Base-by-base conservation (phyloP, 2,113 vertebrate genomes). In the Meles meles region DNA sequence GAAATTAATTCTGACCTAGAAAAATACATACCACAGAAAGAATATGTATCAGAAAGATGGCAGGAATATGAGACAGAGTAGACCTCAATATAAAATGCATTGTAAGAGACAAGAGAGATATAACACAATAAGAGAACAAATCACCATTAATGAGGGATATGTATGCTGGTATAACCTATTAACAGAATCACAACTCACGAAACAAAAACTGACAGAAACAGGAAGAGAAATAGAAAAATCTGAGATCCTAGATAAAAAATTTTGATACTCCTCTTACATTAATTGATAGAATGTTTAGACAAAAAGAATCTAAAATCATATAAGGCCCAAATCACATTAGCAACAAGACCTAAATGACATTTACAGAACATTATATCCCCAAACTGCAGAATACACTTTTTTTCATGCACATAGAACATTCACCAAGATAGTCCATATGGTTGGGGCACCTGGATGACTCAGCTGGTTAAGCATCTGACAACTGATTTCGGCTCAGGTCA, bases 241-340 rank as follows among this genome's bases (percentile, higher is more conserved):
- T 55, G 42, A 57, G 34, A 84, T 20, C 20, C 39, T 7, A 52
- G 27, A 52, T 23, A 31, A 88, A 88, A 82, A 67, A 2, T 52
- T n/a, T 52, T 69, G 88, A 72, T 39, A 55, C 1, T 8, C 31
- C 47, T 86, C 21, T 85, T 34, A 39, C 27, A 52, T 81, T 82
- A 94, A 49, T 23, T 85, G 23, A 61, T 67, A 67, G 47, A 69
- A 20, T 80, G 81, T 42, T 59, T 49, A 86, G 31, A 86, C 34
- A 85, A 93, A 61, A 90, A 31, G 18, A 67, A 93, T 86, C 44
- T 59, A 86, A 81, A 87, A 74, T 93, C 83, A 92, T 29, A 76
- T 12, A 92, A 17, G 37, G 59, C 3, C 7, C 72, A 90, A 79
- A 88, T 2, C 67, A 93, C 7, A 67, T 57, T 95, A 69, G 59